Percentiles rank a stretch among this genome's conserved stretches.
Conservation (phyloP, 2,113 vertebrate species). For the Callospermophilus lateralis region DNA sequence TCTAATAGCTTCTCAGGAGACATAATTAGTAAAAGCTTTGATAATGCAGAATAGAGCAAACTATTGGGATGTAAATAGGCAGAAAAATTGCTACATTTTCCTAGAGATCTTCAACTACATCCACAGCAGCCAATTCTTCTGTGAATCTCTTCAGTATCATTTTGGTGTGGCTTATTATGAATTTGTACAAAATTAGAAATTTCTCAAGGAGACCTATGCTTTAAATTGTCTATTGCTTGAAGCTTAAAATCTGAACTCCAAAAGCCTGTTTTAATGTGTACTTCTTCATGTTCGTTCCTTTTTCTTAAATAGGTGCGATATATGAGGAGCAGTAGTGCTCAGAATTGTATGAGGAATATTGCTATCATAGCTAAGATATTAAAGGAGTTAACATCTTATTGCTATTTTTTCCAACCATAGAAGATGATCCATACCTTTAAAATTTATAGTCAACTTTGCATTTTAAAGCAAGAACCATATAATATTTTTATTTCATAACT, state of each 20-base stretch:
- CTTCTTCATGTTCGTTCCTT: not conserved
- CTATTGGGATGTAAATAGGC: not conserved
- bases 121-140: not conserved
- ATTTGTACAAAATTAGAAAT: not conserved
- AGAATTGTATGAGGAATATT: not conserved
- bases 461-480: not conserved
- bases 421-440: not conserved
- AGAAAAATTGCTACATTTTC: not conserved
- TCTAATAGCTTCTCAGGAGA: conserved; percentile 55
- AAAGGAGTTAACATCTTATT: not conserved
- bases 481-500: not conserved
- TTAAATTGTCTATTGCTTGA: not conserved
- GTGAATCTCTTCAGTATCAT: not conserved
- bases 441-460: not conserved
- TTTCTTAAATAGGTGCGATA: not conserved
- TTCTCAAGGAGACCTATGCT: not conserved
- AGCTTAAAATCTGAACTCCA: not conserved
- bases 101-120: not conserved
- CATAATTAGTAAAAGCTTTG: conserved; percentile 59
- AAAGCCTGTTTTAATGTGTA: not conserved
- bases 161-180: not conserved
- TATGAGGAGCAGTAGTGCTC: not conserved
- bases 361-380: not conserved
- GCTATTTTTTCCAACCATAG: not conserved
- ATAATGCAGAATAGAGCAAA: not conserved